Conservation (phyloP, 30 jellyfish, hydroid and myxozoan species). For the Aurelia coerulea region DNA sequence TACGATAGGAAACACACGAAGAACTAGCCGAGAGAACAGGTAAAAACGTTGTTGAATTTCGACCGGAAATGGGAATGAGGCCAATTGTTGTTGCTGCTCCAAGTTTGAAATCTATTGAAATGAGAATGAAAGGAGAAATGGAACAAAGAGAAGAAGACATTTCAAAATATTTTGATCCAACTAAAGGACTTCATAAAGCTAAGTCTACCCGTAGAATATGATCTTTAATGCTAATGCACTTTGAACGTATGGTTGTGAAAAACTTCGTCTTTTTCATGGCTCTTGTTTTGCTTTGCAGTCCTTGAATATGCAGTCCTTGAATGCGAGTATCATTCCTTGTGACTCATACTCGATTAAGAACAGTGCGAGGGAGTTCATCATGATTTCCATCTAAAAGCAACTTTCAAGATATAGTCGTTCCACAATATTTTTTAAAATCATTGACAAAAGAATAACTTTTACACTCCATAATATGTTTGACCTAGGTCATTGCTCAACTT, state of each 20-base stretch:
- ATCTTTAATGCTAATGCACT: not conserved
- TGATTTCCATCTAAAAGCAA: too few species aligned
- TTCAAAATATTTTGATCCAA: slow-evolving; percentile 79
- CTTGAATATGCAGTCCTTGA: too few species aligned
- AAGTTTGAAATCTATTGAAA: slow-evolving; percentile 60
- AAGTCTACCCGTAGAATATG: slow-evolving; percentile 44
- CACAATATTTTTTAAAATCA: too few species aligned
- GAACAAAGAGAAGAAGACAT: slow-evolving; percentile 50
- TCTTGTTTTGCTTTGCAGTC: not conserved
- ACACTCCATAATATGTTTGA: too few species aligned
- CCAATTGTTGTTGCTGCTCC: slow-evolving; percentile 95
- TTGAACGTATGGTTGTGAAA: not conserved
- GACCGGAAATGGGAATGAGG: slow-evolving; percentile 85
- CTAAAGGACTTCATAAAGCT: slow-evolving; percentile 81
- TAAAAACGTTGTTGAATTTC: slow-evolving; percentile 82
- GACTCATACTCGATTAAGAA: too few species aligned
- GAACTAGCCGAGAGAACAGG: slow-evolving; percentile 97
- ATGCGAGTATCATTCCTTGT: too few species aligned
- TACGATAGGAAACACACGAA: slow-evolving; percentile 83
- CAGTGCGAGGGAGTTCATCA: too few species aligned
- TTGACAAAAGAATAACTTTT: too few species aligned
- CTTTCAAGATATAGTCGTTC: too few species aligned
- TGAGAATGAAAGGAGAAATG: slow-evolving; percentile 55
- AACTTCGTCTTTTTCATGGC: not conserved
- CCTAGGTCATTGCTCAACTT: too few species aligned